A percentile compares a stretch with the other conserved stretches of the same genome.
Evolutionary conservation across 2,113 vertebrate genomes (phyloP).

Genomic region (Rynchops niger): DNA sequence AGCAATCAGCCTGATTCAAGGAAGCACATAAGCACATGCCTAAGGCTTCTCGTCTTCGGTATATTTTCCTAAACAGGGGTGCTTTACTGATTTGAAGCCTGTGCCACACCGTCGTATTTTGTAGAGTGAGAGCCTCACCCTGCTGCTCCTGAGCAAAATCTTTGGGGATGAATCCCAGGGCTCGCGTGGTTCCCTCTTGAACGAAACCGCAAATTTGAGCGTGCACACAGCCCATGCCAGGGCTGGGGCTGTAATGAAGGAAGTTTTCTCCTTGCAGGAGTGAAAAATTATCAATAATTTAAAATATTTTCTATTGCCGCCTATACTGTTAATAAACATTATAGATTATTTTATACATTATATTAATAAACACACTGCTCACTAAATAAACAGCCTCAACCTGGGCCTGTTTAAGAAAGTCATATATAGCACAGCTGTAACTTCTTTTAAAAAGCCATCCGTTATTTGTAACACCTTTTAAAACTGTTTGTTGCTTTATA

Average conservation of each 20-base stretch:
- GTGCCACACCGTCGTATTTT: not conserved
- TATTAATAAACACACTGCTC: not conserved
- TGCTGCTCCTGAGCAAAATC: not conserved
- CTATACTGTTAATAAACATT: not conserved
- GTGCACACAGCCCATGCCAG: not conserved
- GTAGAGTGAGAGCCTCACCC: not conserved
- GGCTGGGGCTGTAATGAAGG: not conserved
- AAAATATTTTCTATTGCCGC: not conserved
- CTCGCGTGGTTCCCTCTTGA: not conserved
- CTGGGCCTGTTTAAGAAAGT: not conserved
- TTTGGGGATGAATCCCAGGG: not conserved
- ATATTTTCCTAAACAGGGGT: constrained; percentile 36
- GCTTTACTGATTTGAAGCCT: constrained; percentile 15
- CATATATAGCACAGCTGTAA: not conserved
- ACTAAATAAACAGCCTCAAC: not conserved
- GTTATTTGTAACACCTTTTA: constrained; percentile 27
- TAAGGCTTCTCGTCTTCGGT: constrained; percentile 11
- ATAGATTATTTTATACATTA: not conserved
- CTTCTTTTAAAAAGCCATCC: not conserved
- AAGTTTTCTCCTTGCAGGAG: not conserved
- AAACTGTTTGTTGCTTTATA: not conserved
- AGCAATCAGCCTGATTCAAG: constrained; percentile 27
- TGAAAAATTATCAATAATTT: not conserved
- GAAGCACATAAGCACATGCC: constrained; percentile 31
- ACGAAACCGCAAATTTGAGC: not conserved